Evolutionary conservation across 2,113 vertebrate genomes (phyloP), one percentile per base, ranked within the genome.

Genomic region (Coregonus clupeaformis): DNA sequence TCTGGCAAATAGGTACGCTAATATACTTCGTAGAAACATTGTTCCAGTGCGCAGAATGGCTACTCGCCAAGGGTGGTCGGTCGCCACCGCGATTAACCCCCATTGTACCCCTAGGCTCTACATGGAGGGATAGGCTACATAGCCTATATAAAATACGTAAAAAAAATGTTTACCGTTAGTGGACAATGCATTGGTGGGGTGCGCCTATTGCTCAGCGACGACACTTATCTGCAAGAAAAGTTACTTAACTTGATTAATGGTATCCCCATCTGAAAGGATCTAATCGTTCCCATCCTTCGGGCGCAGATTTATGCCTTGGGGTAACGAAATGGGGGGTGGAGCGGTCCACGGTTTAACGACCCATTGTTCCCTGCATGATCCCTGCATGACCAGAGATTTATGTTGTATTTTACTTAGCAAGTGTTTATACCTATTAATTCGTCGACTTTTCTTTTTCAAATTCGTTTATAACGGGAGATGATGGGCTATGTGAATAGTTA

Each of bases 351-450:
- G 66, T 90, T 93, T 92, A 92, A 91, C 91, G 86, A 85, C 84
- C 92, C 89, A 92, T 93, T 94, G 92, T 94, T 93, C 90, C 83
- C 78, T 85, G 47, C 14, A 7, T 9, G 14, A 3, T 29, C 29
- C 29, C 77, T 77, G 81, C 78, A 70, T 69, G 69, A 75, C 82
- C 87, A 88, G 76, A 86, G 9, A 12, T 11, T 2, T 42, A 42
- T 42, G 87, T 82, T 76, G 12, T 83, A 80, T 82, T 83, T 82
- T 74, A 70, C 82, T 79, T 80, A 88, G 89, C 81, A 88, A 81
- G 83, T 82, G 76, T 80, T 29, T 65, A 77, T 87, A 29, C 64
- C 6, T 32, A 60, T 42, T 42, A 11, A 42, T 42, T 42, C 36
- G 9, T 42, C 2, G 9, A 42, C 36, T 42, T 42, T 36, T 36